phyloP scores from a whole-genome alignment of 2,113 vertebrate species.

The Notothenia rossii region DNA sequence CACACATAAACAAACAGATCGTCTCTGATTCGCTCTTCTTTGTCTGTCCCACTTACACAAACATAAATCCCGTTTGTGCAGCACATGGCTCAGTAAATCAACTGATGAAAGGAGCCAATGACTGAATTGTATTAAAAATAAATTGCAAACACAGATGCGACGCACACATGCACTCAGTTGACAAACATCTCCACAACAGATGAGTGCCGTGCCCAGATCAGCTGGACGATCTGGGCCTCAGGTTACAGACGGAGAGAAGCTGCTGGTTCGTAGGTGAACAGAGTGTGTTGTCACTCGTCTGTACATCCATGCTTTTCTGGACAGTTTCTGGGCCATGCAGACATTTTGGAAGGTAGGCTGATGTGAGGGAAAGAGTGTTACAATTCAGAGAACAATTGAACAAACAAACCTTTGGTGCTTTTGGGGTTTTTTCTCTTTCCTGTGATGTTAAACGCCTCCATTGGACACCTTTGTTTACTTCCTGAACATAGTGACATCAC shows the following conservation, averaged over 20 bases:
- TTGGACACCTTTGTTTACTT: too few species aligned
- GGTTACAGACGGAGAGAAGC: conserved; percentile 33
- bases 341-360: not conserved
- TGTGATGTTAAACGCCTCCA: too few species aligned
- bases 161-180: conserved; percentile 15
- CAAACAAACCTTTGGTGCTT: too few species aligned
- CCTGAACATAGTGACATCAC: too few species aligned
- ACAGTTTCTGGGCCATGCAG: too few species aligned
- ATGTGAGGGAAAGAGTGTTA: conserved; percentile 9
- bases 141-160: conserved; percentile 63
- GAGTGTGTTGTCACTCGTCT: conserved; percentile 7
- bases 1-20: too few species aligned
- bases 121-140: conserved; percentile 50
- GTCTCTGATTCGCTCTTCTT: not conserved
- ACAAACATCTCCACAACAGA: conserved; percentile 43
- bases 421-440: too few species aligned
- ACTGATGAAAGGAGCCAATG: conserved; percentile 41
- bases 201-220: too few species aligned
- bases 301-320: not conserved
- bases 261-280: not conserved
- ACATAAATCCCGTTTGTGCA: conserved; percentile 33
- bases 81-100: conserved; percentile 49
- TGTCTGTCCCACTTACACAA: conserved; percentile 22
- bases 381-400: too few species aligned
- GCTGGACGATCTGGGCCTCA: conserved; percentile 12